These are phyloP conservation scores for chimpanzee (Pan troglodytes) DNA, from an alignment of 2,113 vertebrate species.

Conservation along the genomic window NHGRI_mPanTro3-v2.1_pri NC_072408.2:112554501-112555000, in stretches of 20 bases:
- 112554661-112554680: not conserved
- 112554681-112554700: not conserved
- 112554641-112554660: not conserved
- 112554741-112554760: not conserved
- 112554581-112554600: not conserved
- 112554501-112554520: not conserved
- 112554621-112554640: not conserved
- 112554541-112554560: not conserved
- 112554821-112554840: not conserved
- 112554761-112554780: not conserved
- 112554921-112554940: not conserved
- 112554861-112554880: not conserved
- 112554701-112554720: not conserved
- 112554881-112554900: not conserved
- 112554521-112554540: accelerated
- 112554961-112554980: not conserved
- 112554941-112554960: not conserved
- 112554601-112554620: not conserved
- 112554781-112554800: not conserved
- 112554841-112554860: not conserved
- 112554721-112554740: not conserved
- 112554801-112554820: not conserved
- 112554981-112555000: not conserved
- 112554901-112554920: not conserved
- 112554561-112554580: not conserved